These are phyloP conservation scores for Drosophila ananassae DNA, from an alignment of 1,140 invertebrate species.

Conservation along the genomic window DNA sequence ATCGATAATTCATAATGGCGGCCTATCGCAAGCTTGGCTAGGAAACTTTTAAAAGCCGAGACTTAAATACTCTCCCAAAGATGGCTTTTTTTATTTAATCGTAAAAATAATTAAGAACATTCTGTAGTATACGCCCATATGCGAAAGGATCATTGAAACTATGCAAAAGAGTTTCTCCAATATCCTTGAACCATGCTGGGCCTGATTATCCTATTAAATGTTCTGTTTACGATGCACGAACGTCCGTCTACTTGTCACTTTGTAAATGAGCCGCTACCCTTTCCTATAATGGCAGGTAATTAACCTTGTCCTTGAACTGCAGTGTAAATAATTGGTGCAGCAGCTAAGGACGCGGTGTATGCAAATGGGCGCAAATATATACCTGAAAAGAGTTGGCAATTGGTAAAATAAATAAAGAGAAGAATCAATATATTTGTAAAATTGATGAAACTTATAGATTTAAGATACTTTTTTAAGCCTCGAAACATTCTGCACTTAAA, in stretches of 20 bases:
- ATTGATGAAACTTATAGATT: too few relatives aligned
- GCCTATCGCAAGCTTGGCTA: conserved; percentile 4
- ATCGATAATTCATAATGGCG: conserved; percentile 1
- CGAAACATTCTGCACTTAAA: background rate
- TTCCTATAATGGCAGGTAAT: conserved; percentile 48
- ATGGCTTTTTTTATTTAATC: background rate
- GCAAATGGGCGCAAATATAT: conserved; percentile 26
- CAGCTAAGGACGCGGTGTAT: conserved; percentile 20
- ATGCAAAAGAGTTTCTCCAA: conserved; percentile 22
- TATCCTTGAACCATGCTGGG: conserved; percentile 41
- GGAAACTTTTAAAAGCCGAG: background rate
- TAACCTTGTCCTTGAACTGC: conserved; percentile 52
- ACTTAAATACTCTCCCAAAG: background rate
- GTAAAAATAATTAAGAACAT: background rate
- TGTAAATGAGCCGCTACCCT: conserved; percentile 35
- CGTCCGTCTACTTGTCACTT: conserved; percentile 36
- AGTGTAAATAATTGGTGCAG: conserved; percentile 19
- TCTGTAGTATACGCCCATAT: background rate
- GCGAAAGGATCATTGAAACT: background rate
- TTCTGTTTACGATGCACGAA: conserved; percentile 26
- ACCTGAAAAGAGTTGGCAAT: background rate
- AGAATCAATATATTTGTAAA: too few relatives aligned
- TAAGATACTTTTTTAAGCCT: background rate
- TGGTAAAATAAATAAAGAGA: background rate
- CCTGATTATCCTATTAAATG: conserved; percentile 41